Conservation (phyloP, 1,140 invertebrate genomes). For the Ericerus pela region DNA sequence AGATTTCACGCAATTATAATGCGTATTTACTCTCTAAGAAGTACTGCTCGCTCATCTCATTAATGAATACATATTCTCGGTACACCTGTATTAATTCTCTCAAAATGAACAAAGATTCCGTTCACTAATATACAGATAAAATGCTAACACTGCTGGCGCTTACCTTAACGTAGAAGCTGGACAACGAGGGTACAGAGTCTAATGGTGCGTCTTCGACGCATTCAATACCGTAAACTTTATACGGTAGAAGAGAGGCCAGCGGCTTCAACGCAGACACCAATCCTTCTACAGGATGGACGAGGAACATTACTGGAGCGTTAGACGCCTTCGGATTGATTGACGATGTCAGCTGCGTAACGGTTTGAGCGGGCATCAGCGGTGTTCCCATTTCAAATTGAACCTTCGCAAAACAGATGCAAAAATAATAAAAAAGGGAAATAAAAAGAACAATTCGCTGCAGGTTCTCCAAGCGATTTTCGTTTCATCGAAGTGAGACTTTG, state of each 20-base stretch:
- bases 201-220: conserved; percentile 62
- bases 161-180: conserved; percentile 58
- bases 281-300: conserved; percentile 88
- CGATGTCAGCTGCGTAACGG: conserved; percentile 42
- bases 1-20: no score
- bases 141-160: conserved; percentile 9
- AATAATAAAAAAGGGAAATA: not conserved
- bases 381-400: conserved; percentile 34
- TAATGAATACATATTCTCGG: no score
- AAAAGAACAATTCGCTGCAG: not conserved
- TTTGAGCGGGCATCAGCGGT: conserved; percentile 47
- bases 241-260: conserved; percentile 51
- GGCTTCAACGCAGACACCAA: conserved; percentile 48
- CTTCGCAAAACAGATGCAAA: conserved; percentile 22
- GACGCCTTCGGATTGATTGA: conserved; percentile 31
- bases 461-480: not conserved
- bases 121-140: no score
- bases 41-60: no score
- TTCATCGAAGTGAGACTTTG: not conserved
- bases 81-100: no score
- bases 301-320: conserved; percentile 42
- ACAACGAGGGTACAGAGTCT: conserved; percentile 53
- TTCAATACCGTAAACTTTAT: conserved; percentile 78
- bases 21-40: no score
- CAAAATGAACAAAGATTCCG: no score